phyloP scores from a whole-genome alignment of 1,140 invertebrate species.

The Chelonus insularis region DNA sequence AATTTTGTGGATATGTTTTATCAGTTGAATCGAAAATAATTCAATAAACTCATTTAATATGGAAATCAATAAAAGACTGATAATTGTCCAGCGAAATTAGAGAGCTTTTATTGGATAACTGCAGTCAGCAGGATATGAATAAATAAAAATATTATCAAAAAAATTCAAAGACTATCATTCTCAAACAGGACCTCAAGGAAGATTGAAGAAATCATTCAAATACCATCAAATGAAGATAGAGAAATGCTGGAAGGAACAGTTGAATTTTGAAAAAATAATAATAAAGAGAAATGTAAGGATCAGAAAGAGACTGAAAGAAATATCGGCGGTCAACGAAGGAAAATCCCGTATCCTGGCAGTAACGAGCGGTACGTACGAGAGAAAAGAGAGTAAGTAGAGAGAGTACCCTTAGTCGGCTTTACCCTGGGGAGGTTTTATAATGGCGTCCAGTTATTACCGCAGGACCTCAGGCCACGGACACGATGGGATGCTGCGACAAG shows the following conservation, averaged over 20 bases:
- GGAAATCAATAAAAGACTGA: too few species aligned
- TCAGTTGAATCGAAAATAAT: too few species aligned
- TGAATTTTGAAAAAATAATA: neutral
- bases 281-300: slow-evolving; percentile 21
- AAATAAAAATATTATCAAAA: slow-evolving; percentile 18
- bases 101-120: too few species aligned
- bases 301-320: slow-evolving; percentile 46
- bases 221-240: neutral
- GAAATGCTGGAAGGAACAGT: neutral
- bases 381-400: slow-evolving; percentile 30
- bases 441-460: slow-evolving; percentile 61
- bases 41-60: too few species aligned
- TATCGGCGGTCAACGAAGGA: slow-evolving; percentile 56
- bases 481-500: slow-evolving; percentile 57
- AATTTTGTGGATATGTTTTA: too few species aligned
- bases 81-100: too few species aligned
- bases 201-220: neutral
- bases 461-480: slow-evolving; percentile 55
- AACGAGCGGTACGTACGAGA: slow-evolving; percentile 44
- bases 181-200: too few species aligned
- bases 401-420: slow-evolving; percentile 55
- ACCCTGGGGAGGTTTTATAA: slow-evolving; percentile 59
- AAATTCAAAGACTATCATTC: too few species aligned
- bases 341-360: slow-evolving; percentile 57
- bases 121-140: too few species aligned